Percentiles rank a stretch among this genome's conserved stretches.
phyloP scores from a whole-genome alignment of 2,888 invertebrate species.

The Cosmia pyralina region DNA sequence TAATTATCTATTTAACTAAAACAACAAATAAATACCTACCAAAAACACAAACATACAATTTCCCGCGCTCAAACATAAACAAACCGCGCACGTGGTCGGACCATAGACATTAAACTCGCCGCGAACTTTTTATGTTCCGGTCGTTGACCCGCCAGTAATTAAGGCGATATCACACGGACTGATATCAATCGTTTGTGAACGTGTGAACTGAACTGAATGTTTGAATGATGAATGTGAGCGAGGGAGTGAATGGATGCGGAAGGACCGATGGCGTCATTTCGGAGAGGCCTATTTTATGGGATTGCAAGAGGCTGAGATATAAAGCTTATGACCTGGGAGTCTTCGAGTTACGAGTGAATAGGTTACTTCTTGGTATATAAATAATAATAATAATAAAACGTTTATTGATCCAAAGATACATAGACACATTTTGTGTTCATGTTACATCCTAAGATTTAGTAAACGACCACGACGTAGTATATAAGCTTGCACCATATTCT shows the following conservation, averaged over 20 bases:
- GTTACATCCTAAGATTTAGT: too few species aligned
- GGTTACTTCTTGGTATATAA: neutral
- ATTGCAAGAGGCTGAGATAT: constrained; percentile 31
- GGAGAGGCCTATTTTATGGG: constrained; percentile 38
- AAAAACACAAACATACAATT: constrained; percentile 38
- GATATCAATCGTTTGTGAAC: constrained; percentile 60
- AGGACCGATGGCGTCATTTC: constrained; percentile 36
- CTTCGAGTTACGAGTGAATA: neutral
- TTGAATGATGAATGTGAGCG: constrained; percentile 53
- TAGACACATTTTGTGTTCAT: too few species aligned
- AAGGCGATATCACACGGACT: constrained; percentile 53
- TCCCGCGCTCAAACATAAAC: constrained; percentile 66
- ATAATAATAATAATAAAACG: too few species aligned
- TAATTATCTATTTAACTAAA: neutral
- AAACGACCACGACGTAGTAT: too few species aligned
- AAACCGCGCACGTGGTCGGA: constrained; percentile 65
- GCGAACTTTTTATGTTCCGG: constrained; percentile 63
- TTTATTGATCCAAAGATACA: too few species aligned
- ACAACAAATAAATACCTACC: constrained; percentile 16
- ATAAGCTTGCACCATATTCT: neutral
- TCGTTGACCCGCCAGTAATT: constrained; percentile 55
- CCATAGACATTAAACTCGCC: constrained; percentile 54
- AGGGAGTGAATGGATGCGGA: constrained; percentile 50
- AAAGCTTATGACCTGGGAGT: constrained; percentile 9
- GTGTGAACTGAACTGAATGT: constrained; percentile 56